Percentiles rank a stretch among this genome's conserved stretches.
Conservation (phyloP, 2,113 vertebrate genomes). For the Clupea harengus region DNA sequence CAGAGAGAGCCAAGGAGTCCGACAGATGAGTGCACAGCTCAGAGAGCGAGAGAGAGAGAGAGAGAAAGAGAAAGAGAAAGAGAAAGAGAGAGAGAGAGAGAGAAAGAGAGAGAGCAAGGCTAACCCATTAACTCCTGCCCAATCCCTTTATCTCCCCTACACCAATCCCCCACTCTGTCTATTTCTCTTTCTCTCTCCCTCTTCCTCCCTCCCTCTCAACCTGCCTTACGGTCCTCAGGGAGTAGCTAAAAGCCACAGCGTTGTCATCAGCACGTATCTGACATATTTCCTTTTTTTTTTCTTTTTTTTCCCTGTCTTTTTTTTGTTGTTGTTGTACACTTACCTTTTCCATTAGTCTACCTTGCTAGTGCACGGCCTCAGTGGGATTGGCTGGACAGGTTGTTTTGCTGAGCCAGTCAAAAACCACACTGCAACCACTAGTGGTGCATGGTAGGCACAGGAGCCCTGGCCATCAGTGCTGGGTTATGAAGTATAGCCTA, state of each 20-base stretch:
- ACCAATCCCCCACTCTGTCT: conserved; percentile 18
- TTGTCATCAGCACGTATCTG: neutral
- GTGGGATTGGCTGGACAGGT: neutral
- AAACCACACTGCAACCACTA: neutral
- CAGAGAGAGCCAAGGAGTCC: conserved; percentile 28
- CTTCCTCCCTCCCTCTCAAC: neutral
- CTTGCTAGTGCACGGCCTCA: neutral
- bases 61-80: neutral
- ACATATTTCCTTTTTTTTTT: neutral
- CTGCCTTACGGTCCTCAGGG: neutral
- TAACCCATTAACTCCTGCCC: conserved; percentile 41
- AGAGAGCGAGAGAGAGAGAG: neutral
- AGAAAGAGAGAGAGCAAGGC: conserved; percentile 6
- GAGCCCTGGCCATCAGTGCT: neutral
- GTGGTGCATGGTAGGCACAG: neutral
- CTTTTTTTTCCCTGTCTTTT: neutral
- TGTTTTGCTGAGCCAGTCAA: neutral
- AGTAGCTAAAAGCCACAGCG: neutral
- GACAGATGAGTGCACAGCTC: neutral
- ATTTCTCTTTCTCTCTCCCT: neutral
- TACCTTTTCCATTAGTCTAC: conserved; percentile 2
- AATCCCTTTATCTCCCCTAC: conserved; percentile 41
- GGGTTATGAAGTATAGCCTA: neutral
- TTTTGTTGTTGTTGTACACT: neutral
- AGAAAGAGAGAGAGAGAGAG: too few relatives aligned